These are phyloP conservation scores for Cinclus cinclus DNA, from an alignment of 2,113 vertebrate genomes.

Conservation along the genomic window DNA sequence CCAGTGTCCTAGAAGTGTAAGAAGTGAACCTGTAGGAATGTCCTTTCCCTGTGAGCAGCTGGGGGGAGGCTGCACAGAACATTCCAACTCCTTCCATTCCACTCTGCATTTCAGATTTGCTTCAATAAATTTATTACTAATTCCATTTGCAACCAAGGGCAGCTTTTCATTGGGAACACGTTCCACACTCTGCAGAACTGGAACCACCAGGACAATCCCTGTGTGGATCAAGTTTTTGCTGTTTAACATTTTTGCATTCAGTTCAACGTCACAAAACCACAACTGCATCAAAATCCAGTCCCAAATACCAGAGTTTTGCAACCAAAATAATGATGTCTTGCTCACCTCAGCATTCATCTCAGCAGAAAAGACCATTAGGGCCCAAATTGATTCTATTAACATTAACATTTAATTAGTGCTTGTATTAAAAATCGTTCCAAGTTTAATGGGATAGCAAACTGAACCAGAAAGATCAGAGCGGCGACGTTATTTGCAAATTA, in stretches of 20 bases:
- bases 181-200: not conserved
- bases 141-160: not conserved
- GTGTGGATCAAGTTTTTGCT: not conserved
- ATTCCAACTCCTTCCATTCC: not conserved
- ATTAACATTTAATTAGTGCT: constrained; percentile 17
- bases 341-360: not conserved
- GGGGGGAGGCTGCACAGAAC: not conserved
- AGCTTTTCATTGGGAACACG: not conserved
- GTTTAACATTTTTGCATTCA: not conserved
- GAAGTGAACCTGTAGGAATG: not conserved
- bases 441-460: not conserved
- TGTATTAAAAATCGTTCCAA: not conserved
- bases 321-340: not conserved
- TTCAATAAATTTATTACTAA: not conserved
- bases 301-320: not conserved
- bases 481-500: not conserved
- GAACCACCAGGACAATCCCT: not conserved
- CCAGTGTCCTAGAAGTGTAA: not conserved
- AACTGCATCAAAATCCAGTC: not conserved
- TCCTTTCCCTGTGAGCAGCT: not conserved
- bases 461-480: not conserved
- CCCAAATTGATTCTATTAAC: not conserved
- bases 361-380: not conserved
- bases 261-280: not conserved
- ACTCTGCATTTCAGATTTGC: not conserved